phyloP scores from a whole-genome alignment of 2,888 invertebrate genomes.

The Leptopterna dolabrata region DNA sequence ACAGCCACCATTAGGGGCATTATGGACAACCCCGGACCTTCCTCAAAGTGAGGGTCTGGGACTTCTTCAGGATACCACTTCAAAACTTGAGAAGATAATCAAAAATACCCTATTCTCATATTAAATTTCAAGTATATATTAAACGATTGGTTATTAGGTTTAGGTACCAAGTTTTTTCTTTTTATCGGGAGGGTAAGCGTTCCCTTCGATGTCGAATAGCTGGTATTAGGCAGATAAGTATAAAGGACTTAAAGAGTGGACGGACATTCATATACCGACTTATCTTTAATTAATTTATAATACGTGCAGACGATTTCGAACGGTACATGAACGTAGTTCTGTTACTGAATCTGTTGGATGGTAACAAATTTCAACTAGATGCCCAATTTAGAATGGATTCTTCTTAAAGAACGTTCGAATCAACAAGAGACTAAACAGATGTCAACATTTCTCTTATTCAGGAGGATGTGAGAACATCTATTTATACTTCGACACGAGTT shows the following conservation, averaged over 20 bases:
- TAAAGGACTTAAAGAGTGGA: too few species aligned
- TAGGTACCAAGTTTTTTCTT: too few species aligned
- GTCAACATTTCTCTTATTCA: neutral
- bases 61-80: neutral
- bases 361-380: neutral
- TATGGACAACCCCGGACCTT: neutral
- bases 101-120: neutral
- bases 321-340: too few species aligned
- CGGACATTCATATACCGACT: too few species aligned
- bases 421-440: neutral
- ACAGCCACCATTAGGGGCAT: slow-evolving; percentile 13
- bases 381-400: neutral
- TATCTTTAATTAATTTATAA: neutral
- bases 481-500: neutral
- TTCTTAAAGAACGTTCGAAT: neutral
- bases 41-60: neutral
- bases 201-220: too few species aligned
- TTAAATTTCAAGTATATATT: neutral
- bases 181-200: too few species aligned
- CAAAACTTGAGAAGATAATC: neutral
- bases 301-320: too few species aligned
- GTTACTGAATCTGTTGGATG: too few species aligned
- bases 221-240: too few species aligned
- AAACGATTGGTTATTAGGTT: too few species aligned
- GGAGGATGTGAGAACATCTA: neutral